phyloP scores from a whole-genome alignment of 2,888 invertebrate genomes.

The Scaptomyza reducta region DNA sequence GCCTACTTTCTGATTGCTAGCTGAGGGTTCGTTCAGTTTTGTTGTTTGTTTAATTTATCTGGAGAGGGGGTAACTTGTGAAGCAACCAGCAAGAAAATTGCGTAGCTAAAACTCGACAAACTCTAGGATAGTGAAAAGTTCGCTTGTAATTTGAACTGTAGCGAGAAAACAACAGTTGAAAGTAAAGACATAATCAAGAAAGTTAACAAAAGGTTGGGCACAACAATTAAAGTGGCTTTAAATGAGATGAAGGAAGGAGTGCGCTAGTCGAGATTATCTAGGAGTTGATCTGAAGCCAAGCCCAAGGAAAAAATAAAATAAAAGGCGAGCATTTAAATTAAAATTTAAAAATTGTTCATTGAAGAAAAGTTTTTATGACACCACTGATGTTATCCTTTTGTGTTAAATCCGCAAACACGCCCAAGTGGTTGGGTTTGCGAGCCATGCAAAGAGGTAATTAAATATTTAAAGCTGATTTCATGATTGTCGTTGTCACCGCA shows the following conservation, averaged over 20 bases:
- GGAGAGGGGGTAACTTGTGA: background rate
- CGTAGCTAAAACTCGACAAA: conserved; percentile 7
- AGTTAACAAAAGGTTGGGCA: background rate
- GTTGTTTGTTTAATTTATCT: background rate
- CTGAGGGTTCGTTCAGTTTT: background rate
- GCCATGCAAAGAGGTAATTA: conserved; percentile 39
- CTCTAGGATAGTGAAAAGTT: conserved; percentile 4
- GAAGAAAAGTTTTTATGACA: background rate
- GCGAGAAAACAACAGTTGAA: no score
- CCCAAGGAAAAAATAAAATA: no score
- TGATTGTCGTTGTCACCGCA: conserved; percentile 8
- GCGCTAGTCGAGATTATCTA: no score
- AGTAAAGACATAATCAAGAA: background rate
- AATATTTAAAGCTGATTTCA: conserved; percentile 31
- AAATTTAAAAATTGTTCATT: background rate
- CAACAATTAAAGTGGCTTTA: background rate
- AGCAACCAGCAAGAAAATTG: background rate
- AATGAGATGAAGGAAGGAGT: accelerated
- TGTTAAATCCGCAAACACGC: background rate
- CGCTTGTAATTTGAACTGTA: background rate
- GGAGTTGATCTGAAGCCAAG: no score
- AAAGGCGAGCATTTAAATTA: no score
- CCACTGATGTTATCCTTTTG: background rate
- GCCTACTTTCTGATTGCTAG: no score
- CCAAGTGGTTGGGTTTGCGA: conserved; percentile 1